Percentiles rank a stretch among this genome's conserved stretches.
Evolutionary conservation across 2,797 vertebrate species (phyloP).

Genomic region (Brachymystax lenok): DNA sequence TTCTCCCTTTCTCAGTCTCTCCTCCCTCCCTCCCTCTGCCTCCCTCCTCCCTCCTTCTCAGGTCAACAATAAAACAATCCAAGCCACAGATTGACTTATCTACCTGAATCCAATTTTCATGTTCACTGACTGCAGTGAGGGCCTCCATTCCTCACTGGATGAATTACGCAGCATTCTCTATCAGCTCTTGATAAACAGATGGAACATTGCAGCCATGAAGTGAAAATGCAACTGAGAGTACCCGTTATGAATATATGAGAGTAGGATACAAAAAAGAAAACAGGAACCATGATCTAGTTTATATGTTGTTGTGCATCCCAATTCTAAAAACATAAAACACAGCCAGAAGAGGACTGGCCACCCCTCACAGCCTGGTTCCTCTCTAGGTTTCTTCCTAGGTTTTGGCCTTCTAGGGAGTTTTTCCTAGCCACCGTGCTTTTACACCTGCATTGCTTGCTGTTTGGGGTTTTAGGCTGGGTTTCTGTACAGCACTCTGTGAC

Average conservation of each 20-base stretch:
- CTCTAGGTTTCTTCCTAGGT: too few species aligned
- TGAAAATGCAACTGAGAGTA: conserved; percentile 47
- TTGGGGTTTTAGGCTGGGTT: too few species aligned
- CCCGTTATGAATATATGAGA: conserved; percentile 68
- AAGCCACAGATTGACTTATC: conserved; percentile 78
- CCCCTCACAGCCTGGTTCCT: too few species aligned
- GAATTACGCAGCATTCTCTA: conserved; percentile 75
- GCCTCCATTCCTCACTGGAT: conserved; percentile 69
- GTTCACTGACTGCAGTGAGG: conserved; percentile 79
- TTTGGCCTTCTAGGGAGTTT: too few species aligned
- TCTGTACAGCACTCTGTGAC: too few species aligned
- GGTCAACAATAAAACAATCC: conserved; percentile 76
- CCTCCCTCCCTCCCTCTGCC: conserved; percentile 19
- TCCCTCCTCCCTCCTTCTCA: conserved; percentile 40
- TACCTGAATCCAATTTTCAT: conserved; percentile 82
- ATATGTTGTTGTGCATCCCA: background rate
- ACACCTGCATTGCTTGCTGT: too few species aligned
- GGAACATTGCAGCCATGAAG: conserved; percentile 60
- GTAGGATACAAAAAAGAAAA: conserved; percentile 40
- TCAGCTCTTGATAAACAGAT: conserved; percentile 80
- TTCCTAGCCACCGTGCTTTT: too few species aligned
- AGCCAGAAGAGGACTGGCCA: too few species aligned
- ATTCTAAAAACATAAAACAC: background rate
- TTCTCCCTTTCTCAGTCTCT: background rate
- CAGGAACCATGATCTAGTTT: conserved; percentile 32